Conservation (phyloP, 2,113 vertebrate species). For the Pseudopodoces humilis region DNA sequence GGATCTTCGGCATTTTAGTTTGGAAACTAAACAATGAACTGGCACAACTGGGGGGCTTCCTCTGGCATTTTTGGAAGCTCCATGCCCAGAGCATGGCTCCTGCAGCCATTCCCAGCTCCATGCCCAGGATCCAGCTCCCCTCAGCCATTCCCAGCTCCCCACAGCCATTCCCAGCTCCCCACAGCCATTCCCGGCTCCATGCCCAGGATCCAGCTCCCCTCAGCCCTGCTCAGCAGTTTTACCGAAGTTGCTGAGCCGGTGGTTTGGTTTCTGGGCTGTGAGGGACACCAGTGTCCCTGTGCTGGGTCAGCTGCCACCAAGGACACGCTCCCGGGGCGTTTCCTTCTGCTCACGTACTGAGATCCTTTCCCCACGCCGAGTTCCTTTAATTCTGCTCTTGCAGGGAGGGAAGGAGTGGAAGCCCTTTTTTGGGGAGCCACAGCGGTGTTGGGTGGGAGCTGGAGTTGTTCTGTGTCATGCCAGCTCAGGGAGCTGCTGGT, state of each 20-base stretch:
- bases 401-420: background rate
- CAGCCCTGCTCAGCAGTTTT: background rate
- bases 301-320: background rate
- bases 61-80: background rate
- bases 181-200: background rate
- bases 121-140: fast-evolving
- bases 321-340: fast-evolving
- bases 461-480: fast-evolving
- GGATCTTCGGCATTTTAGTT: background rate
- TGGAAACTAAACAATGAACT: background rate
- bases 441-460: fast-evolving
- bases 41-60: background rate
- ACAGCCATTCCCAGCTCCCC: background rate
- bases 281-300: background rate
- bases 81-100: fast-evolving
- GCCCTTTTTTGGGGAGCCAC: background rate
- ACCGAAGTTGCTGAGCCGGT: background rate
- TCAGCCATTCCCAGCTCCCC: background rate
- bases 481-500: background rate
- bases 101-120: background rate
- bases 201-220: background rate
- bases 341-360: background rate
- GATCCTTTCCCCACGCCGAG: fast-evolving
- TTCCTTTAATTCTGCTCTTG: background rate
- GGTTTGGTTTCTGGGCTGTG: background rate